Conservation (phyloP, 2,113 vertebrate species). For the Craseonycteris thonglongyai region DNA sequence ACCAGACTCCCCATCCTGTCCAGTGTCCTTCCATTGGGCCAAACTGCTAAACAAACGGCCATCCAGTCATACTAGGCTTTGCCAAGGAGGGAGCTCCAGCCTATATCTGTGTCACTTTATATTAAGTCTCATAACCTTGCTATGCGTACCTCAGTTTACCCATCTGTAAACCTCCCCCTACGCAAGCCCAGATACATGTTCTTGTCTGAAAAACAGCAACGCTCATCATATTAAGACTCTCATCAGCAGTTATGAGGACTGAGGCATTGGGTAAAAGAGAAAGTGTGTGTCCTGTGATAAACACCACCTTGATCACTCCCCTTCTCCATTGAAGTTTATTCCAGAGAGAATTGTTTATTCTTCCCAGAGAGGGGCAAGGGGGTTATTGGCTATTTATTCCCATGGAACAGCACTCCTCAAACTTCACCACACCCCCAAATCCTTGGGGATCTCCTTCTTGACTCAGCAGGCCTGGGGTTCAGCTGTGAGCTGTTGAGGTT, state of each 20-base stretch:
- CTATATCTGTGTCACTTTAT: neutral
- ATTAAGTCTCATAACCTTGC: neutral
- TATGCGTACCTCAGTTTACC: neutral
- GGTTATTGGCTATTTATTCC: rapidly evolving
- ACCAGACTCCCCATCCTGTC: neutral
- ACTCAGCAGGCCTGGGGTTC: too few relatives aligned
- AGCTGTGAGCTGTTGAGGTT: neutral
- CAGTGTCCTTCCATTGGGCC: rapidly evolving
- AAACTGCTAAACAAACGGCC: neutral
- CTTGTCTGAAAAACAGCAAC: neutral
- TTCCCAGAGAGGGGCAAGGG: neutral
- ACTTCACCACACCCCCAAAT: rapidly evolving
- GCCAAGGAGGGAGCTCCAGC: neutral
- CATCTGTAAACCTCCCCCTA: neutral
- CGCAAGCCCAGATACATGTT: neutral
- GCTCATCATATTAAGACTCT: rapidly evolving
- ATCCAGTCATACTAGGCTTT: neutral
- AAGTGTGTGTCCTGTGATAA: neutral
- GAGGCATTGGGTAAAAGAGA: neutral
- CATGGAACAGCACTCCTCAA: neutral
- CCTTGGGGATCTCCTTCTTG: neutral
- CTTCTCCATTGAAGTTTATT: rapidly evolving
- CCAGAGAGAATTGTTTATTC: neutral
- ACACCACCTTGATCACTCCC: rapidly evolving
- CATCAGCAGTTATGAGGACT: rapidly evolving